Percentiles rank a stretch among this genome's conserved stretches.
Conservation (phyloP, 1,140 invertebrate species). For the Diorhabda carinulata region DNA sequence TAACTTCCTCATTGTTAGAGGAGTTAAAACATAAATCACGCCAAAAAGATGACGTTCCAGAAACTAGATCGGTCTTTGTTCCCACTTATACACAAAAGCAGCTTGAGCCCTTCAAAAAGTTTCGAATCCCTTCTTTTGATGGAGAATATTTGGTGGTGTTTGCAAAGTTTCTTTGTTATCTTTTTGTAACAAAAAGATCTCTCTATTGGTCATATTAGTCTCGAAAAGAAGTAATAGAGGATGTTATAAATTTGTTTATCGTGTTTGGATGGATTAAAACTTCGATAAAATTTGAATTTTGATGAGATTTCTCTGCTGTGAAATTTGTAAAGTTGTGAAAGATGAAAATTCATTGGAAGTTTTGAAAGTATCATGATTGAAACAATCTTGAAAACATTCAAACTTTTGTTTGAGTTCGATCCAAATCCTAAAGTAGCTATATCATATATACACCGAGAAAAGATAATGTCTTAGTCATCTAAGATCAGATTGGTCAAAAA, state of each 20-base stretch:
- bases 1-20: neutral
- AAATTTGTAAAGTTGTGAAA: neutral
- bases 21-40: neutral
- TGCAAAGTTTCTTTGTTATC: slow-evolving; percentile 2
- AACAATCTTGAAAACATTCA: too few species aligned
- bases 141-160: neutral
- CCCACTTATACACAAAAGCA: neutral
- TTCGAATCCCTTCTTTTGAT: neutral
- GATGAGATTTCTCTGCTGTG: neutral
- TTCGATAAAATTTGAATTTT: neutral
- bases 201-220: neutral
- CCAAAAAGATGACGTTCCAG: neutral
- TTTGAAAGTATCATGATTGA: too few species aligned
- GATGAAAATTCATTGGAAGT: neutral
- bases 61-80: slow-evolving; percentile 1
- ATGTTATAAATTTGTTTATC: slow-evolving; percentile 1
- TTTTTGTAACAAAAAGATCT: neutral
- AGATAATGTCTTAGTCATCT: too few species aligned
- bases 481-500: too few species aligned
- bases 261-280: neutral
- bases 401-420: too few species aligned
- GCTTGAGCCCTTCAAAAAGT: slow-evolving; percentile 1
- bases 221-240: neutral
- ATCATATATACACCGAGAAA: too few species aligned
- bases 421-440: too few species aligned